Conservation (phyloP, 2,888 invertebrate genomes). For the Ophion costatus region DNA sequence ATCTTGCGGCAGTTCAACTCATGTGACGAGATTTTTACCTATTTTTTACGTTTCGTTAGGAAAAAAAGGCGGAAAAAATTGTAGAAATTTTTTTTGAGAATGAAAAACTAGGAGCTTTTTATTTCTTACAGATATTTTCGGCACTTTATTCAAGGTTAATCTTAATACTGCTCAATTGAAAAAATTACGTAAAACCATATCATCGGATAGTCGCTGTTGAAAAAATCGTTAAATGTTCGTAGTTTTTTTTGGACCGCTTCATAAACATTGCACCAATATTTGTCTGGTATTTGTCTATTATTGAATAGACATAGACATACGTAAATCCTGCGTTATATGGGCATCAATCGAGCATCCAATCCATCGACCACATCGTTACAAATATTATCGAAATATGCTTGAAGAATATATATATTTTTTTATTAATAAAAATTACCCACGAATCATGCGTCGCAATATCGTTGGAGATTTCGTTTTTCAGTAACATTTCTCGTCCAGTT, state of each 20-base stretch:
- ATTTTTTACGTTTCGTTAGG: too few relatives aligned
- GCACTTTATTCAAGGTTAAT: too few relatives aligned
- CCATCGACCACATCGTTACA: too few relatives aligned
- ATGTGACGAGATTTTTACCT: too few relatives aligned
- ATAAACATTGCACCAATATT: not conserved
- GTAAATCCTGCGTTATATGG: too few relatives aligned
- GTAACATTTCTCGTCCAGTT: not conserved
- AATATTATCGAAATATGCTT: not conserved
- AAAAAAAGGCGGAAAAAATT: too few relatives aligned
- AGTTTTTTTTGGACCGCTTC: not conserved
- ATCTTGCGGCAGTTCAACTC: too few relatives aligned
- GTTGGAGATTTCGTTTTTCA: not conserved
- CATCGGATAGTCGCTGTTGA: too few relatives aligned
- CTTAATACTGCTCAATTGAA: too few relatives aligned
- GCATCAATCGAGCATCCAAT: too few relatives aligned
- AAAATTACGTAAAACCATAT: too few relatives aligned
- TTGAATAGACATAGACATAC: not conserved
- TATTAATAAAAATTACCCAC: not conserved
- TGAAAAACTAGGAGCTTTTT: not conserved
- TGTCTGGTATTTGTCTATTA: not conserved
- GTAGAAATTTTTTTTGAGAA: not conserved
- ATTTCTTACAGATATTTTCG: not conserved
- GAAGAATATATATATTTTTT: not conserved
- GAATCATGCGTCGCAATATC: not conserved
- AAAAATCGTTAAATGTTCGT: not conserved